Evolutionary conservation across 2,888 invertebrate genomes (phyloP), one percentile per base, ranked within the genome.

Genomic region (Chrysina gloriosa): DNA sequence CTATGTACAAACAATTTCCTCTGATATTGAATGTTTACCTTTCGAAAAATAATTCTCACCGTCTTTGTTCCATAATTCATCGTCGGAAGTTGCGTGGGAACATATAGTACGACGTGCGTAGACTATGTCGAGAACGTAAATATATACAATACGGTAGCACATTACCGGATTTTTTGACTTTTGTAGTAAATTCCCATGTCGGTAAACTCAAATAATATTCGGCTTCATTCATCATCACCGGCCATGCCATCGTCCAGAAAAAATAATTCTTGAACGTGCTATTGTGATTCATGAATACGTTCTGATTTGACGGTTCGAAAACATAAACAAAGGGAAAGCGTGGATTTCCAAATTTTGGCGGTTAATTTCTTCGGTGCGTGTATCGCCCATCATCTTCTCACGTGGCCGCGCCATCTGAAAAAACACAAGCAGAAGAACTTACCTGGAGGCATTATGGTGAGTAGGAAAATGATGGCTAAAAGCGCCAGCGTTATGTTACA

Each of bases 361-460:
- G 39, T 58, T 25, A 58, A 39, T 25, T 39, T 39, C 25, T 7
- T 7, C n/a, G 6, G 14, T 5, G 23, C 7, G 42, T 42, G 19
- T n/a, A 42, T 16, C 42, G 19, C 19, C 42, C 14, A 14, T 42
- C 2, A 42, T 42, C 42, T 16, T 42, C 16, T 34, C 34, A 54
- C 21, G 16, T 54, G 54, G 29, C 19, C 16, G 34, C 25, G 27
- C 21, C 31, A 11, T 19, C 16, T 16, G 19, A 25, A 6, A 23
- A 29, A 16, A 58, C 9, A 39, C 16, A 48, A 47, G 23, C n/a
- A 23, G 34, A 27, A 9, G 5, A 27, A 64, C 66, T 78, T 80
- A 82, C 83, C 83, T 81, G 82, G 82, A 76, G 83, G 79, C 80
- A 82, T 80, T 74, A 74, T 78, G 77, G 77, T 76, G 77, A 83